phyloP scores from a whole-genome alignment of 2,797 vertebrate species.

The Coilia nasus region DNA sequence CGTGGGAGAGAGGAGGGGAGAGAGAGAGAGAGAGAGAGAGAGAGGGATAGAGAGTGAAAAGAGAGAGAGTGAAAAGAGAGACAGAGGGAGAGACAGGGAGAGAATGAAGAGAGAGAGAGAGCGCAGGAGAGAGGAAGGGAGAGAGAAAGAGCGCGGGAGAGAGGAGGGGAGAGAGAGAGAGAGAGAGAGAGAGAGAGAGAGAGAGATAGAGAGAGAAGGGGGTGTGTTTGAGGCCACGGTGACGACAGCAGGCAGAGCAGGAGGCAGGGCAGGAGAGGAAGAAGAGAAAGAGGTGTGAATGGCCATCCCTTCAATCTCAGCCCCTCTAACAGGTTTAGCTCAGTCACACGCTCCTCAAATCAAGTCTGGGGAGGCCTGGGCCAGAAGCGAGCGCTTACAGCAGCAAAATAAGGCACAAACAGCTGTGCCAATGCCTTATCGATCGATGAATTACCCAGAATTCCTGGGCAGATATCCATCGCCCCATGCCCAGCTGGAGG shows the following conservation, averaged over 20 bases:
- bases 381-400: not conserved
- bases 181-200: not conserved
- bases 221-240: not conserved
- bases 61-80: not conserved
- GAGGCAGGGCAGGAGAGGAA: not conserved
- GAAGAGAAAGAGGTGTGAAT: not conserved
- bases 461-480: constrained; percentile 2
- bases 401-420: not conserved
- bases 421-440: not conserved
- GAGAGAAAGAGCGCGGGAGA: not conserved
- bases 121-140: too few species aligned
- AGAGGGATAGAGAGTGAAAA: not conserved
- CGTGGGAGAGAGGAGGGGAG: not conserved
- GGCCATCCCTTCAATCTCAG: constrained; percentile 17
- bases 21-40: not conserved
- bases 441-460: not conserved
- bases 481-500: not conserved
- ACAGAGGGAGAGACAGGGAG: not conserved
- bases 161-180: not conserved
- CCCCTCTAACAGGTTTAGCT: not conserved
- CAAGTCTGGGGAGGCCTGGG: not conserved
- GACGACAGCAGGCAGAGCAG: not conserved
- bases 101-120: not conserved
- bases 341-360: not conserved
- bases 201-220: not conserved